Percentiles rank a stretch among this genome's conserved stretches.
Evolutionary conservation across 2,113 vertebrate species (phyloP).

Genomic region (Leucosticte australis): DNA sequence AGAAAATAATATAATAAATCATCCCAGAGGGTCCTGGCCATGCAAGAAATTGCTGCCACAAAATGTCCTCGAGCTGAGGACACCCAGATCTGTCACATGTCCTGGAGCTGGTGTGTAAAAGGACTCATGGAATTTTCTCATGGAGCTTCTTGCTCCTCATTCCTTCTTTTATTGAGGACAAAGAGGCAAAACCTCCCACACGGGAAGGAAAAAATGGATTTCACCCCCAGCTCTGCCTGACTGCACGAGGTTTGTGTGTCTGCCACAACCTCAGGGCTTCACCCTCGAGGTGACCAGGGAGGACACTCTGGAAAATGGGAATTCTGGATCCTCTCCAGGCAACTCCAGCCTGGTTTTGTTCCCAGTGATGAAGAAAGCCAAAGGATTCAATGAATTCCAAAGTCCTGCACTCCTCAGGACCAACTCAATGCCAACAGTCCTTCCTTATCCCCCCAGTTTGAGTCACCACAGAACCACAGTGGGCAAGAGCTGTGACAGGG

Average conservation of each 20-base stretch:
- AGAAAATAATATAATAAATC: not conserved
- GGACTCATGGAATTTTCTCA: not conserved
- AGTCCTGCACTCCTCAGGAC: not conserved
- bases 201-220: rapidly evolving
- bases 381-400: not conserved
- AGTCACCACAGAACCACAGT: not conserved
- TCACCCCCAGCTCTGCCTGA: not conserved
- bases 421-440: not conserved
- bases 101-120: not conserved
- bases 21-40: not conserved
- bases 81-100: not conserved
- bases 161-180: not conserved
- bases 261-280: not conserved
- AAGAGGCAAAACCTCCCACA: not conserved
- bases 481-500: not conserved
- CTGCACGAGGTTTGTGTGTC: not conserved
- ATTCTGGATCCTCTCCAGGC: not conserved
- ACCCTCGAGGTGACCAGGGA: not conserved
- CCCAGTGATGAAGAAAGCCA: not conserved
- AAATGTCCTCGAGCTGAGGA: not conserved
- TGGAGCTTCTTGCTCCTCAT: not conserved
- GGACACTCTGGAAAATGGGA: not conserved
- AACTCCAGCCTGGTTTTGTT: not conserved
- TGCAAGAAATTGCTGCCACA: not conserved
- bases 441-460: not conserved